These are phyloP conservation scores for Chromoteleia sp. DNA, from an alignment of 2,888 invertebrate genomes.

Conservation along the genomic window DNA sequence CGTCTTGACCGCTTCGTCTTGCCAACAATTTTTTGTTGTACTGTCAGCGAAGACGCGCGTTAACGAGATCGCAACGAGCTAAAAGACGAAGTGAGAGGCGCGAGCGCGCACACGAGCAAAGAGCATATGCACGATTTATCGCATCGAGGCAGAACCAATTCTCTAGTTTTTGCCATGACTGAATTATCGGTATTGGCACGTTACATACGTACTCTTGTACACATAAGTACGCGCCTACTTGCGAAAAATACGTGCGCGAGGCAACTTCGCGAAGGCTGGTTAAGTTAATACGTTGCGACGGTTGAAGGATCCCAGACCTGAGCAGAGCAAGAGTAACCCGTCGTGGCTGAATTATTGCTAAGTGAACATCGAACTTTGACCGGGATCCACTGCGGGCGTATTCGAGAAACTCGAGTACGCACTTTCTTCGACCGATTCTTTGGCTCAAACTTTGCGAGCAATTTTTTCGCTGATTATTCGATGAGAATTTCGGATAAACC, in stretches of 20 bases:
- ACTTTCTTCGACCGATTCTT: conserved; percentile 46
- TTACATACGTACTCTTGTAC: conserved; percentile 73
- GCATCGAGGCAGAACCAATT: conserved; percentile 76
- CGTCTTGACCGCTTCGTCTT: conserved; percentile 11
- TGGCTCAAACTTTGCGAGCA: background rate
- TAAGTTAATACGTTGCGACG: conserved; percentile 72
- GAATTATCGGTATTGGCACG: conserved; percentile 83
- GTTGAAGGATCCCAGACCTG: conserved; percentile 71
- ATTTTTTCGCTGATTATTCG: background rate
- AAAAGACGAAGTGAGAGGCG: conserved; percentile 73
- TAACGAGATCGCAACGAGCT: conserved; percentile 75
- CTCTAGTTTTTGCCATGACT: conserved; percentile 78
- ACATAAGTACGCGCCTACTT: conserved; percentile 73
- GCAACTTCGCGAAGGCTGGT: conserved; percentile 53
- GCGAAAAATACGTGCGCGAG: conserved; percentile 60
- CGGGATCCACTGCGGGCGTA: conserved; percentile 69
- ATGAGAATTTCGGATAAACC: no score
- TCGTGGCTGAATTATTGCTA: conserved; percentile 80
- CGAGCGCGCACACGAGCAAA: conserved; percentile 41
- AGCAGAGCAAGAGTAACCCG: conserved; percentile 73
- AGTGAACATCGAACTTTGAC: conserved; percentile 80
- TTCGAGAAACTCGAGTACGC: conserved; percentile 43
- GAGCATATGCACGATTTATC: conserved; percentile 72
- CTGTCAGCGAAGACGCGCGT: conserved; percentile 69
- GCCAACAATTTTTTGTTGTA: conserved; percentile 33